Evolutionary conservation across 2,888 invertebrate genomes (phyloP), one percentile per base, ranked within the genome.

Genomic region (Zygaena filipendulae): DNA sequence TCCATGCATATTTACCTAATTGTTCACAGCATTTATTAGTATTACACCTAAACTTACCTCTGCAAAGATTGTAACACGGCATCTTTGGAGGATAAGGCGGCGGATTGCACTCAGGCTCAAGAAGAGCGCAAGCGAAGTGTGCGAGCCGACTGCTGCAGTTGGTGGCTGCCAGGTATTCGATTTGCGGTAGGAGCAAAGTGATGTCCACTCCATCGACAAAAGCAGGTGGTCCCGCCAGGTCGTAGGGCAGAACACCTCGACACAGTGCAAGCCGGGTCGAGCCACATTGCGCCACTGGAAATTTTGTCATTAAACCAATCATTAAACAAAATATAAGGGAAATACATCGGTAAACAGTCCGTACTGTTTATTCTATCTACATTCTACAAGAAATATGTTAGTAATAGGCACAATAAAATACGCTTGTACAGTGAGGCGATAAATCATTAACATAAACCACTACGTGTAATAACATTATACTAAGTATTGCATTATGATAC

Each of bases 71-170:
- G 38, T 84, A 72, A 49, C 87, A 88, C 0, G 87, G 87, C 43
- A 82, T 75, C 38, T 85, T 74, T n/a, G 81, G 61, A 4, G 79
- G 74, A 38, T 79, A 80, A 7, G 83, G 82, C 9, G 77, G 67
- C 0, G 85, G 84, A 33, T 81, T 82, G 51, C 87, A 88, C 43
- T 87, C 87, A 1, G 87, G 87, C 43, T 88, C 87, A 20, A 88
- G 58, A 7, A 85, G 63, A 2, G 85, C 80, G 42, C 87, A 88
- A 9, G 84, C 59, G 51, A 87, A 87, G 39, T 86, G 84, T 16
- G 71, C 69, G 1, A 84, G 72, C 3, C 87, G 71, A 1, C 79
- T 72, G 38, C 87, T 87, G 56, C 87, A 88, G 44, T 86, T 84
- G 5, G 84, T 83, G n/a, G 79, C 59, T 9, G 84, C 69, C 11